Conservation (phyloP, 2,113 vertebrate genomes). For the Rhinopomastus cyanomelas region DNA sequence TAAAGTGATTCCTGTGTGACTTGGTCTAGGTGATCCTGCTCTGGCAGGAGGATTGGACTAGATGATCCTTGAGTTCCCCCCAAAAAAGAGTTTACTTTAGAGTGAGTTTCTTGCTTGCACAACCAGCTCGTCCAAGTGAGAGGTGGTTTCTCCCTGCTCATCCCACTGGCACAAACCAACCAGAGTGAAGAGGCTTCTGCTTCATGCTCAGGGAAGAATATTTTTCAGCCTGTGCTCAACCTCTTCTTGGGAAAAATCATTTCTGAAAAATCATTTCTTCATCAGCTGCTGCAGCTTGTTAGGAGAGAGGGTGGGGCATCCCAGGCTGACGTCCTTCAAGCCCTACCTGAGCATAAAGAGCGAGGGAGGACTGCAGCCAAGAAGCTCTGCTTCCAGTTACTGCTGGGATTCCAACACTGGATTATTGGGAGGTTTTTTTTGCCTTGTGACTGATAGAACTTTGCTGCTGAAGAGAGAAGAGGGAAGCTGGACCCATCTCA, state of each 20-base stretch:
- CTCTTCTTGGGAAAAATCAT: slow-evolving; percentile 32
- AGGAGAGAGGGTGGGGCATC: slow-evolving; percentile 50
- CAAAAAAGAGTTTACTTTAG: neutral
- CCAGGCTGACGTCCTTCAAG: slow-evolving; percentile 17
- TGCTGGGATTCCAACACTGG: neutral
- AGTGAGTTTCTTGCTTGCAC: neutral
- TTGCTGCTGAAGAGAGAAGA: neutral
- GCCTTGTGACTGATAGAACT: neutral
- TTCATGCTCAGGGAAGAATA: rapidly evolving
- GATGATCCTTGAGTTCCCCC: no score
- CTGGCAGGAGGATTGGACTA: no score
- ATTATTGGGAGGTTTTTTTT: neutral
- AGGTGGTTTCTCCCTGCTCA: neutral
- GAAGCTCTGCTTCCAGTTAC: slow-evolving; percentile 1
- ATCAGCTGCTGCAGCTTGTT: slow-evolving; percentile 1
- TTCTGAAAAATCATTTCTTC: slow-evolving; percentile 50
- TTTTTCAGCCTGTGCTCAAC: neutral
- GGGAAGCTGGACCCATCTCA: neutral
- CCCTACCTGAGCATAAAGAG: slow-evolving; percentile 16
- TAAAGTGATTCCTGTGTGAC: no score
- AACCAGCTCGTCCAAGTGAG: neutral
- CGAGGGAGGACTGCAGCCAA: neutral
- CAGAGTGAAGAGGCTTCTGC: neutral
- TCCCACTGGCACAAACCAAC: neutral
- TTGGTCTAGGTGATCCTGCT: no score